Evolutionary conservation across 2,888 invertebrate genomes (phyloP).

Genomic region (Dione juno): DNA sequence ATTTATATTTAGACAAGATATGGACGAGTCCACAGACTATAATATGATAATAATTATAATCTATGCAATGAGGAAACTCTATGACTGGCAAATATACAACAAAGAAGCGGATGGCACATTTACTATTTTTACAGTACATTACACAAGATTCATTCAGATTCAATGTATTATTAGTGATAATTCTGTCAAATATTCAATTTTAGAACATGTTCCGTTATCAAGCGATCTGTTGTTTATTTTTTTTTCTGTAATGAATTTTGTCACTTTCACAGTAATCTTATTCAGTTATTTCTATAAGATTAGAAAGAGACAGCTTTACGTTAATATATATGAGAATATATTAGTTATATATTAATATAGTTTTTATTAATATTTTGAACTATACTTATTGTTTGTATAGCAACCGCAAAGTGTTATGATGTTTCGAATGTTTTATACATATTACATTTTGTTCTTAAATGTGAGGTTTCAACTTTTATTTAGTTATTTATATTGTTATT

Average conservation of each 20-base stretch:
- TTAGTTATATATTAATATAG: no score
- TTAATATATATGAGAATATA: no score
- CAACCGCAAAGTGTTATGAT: no score
- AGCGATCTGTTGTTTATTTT: constrained; percentile 8
- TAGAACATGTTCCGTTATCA: neutral
- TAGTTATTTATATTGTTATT: no score
- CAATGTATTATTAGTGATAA: constrained; percentile 50
- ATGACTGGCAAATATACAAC: constrained; percentile 70
- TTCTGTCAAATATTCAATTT: constrained; percentile 5
- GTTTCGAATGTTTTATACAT: no score
- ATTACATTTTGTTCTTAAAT: no score
- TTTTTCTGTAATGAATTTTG: neutral
- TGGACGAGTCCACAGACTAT: constrained; percentile 68
- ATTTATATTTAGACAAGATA: constrained; percentile 53
- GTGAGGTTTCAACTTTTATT: no score
- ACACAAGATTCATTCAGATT: constrained; percentile 62
- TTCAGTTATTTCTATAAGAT: constrained; percentile 11
- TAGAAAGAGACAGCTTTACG: neutral
- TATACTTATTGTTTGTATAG: no score
- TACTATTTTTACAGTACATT: constrained; percentile 57
- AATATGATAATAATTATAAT: constrained; percentile 43
- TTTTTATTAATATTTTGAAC: no score
- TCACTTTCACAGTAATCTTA: constrained; percentile 4
- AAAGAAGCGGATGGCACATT: constrained; percentile 80
- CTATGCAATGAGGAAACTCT: constrained; percentile 51